A percentile compares a stretch with the other conserved stretches of the same genome.
Evolutionary conservation across 2,888 invertebrate species (phyloP).

Genomic region (Baccha elongata): DNA sequence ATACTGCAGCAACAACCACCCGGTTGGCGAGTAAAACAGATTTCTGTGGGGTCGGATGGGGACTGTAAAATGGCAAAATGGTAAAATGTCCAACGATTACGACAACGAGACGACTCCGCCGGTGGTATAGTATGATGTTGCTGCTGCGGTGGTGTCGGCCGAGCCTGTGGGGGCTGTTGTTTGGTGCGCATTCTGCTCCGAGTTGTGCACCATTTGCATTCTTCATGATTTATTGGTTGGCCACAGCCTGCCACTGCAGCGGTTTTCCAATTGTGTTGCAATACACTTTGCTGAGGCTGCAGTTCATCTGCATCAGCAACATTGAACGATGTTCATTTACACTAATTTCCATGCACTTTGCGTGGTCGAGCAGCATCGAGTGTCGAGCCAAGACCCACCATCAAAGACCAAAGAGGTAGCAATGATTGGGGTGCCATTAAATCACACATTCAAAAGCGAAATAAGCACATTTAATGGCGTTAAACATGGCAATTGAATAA

Average conservation of each 20-base stretch:
- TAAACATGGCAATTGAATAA: slow-evolving; percentile 66
- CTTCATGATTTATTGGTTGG: slow-evolving; percentile 70
- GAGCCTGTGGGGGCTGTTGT: slow-evolving; percentile 3
- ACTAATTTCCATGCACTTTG: slow-evolving; percentile 71
- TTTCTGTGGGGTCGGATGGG: slow-evolving; percentile 23
- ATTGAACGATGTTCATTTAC: slow-evolving; percentile 64
- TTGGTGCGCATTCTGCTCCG: slow-evolving; percentile 28
- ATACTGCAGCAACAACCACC: slow-evolving; percentile 30
- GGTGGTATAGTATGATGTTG: not conserved
- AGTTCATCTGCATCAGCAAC: slow-evolving; percentile 65
- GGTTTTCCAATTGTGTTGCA: slow-evolving; percentile 58
- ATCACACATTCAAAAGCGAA: slow-evolving; percentile 58
- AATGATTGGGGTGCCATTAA: slow-evolving; percentile 65
- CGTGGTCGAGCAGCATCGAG: slow-evolving; percentile 31
- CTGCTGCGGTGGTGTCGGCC: not conserved
- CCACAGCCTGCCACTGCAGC: slow-evolving; percentile 53
- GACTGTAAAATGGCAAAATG: slow-evolving; percentile 49
- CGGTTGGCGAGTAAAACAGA: slow-evolving; percentile 32
- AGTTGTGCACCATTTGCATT: slow-evolving; percentile 72
- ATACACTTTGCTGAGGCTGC: slow-evolving; percentile 50
- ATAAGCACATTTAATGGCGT: slow-evolving; percentile 66
- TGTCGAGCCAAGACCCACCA: not conserved
- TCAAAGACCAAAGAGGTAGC: slow-evolving; percentile 23
- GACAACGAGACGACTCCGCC: slow-evolving; percentile 41
- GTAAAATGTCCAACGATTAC: slow-evolving; percentile 54